Conservation (phyloP, 2,797 vertebrate genomes). For the Sebastolobus altivelis region DNA sequence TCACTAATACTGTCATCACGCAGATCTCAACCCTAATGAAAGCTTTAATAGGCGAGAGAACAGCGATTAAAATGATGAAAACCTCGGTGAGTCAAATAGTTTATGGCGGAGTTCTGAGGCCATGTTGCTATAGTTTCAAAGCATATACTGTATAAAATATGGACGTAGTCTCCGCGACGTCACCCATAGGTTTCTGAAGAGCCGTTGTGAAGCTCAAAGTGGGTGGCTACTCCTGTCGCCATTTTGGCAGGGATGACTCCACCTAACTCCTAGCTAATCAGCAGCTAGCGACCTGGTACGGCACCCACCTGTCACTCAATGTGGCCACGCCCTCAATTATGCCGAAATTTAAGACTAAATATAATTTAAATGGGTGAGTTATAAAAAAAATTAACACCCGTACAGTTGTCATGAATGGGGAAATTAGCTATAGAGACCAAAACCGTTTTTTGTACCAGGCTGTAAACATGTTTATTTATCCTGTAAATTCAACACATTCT, state of each 20-base stretch:
- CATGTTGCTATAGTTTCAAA: conserved; percentile 2
- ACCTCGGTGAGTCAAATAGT: conserved; percentile 39
- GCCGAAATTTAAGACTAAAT: background rate
- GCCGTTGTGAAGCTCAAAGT: too few relatives aligned
- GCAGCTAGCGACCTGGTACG: too few relatives aligned
- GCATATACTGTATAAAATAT: too few relatives aligned
- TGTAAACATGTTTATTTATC: background rate
- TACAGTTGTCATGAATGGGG: background rate
- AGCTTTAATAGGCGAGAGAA: conserved; percentile 69
- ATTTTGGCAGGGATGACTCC: too few relatives aligned
- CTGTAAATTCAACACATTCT: background rate
- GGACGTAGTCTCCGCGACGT: too few relatives aligned
- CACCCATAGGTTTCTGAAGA: too few relatives aligned
- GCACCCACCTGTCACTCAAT: too few relatives aligned
- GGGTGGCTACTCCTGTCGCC: too few relatives aligned
- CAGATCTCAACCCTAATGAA: conserved; percentile 80
- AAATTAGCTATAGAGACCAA: background rate
- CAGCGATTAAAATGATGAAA: conserved; percentile 52
- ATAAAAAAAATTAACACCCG: too few relatives aligned
- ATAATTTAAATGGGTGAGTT: background rate
- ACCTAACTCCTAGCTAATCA: too few relatives aligned
- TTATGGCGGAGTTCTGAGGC: conserved; percentile 30
- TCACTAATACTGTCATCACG: conserved; percentile 79
- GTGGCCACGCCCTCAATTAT: too few relatives aligned
- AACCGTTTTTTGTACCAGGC: too few relatives aligned